Evolutionary conservation across 2,797 vertebrate genomes (phyloP), one percentile per base, ranked within the genome.

Genomic region (Semaprochilodus insignis): DNA sequence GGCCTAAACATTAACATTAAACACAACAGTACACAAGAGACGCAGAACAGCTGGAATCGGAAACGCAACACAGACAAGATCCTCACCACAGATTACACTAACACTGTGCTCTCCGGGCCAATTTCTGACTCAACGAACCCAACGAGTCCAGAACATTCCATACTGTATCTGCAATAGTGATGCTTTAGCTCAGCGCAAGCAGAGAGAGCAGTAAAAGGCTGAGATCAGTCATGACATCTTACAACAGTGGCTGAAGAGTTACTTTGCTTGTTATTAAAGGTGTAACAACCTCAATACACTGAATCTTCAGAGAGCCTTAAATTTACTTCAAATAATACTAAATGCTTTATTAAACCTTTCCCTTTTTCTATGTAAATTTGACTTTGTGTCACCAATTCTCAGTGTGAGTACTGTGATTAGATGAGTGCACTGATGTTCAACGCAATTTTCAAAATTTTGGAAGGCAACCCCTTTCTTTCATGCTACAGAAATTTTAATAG

Each of bases 61-160:
- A 19, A 55, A 55, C 1, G 16, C 51, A 54, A 21, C 25, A 21
- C 51, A 55, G 25, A 55, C 27, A 57, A 31, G 48, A 54, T 72
- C 48, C n/a, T 25, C 23, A 2, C 69, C 15, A 25, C 23, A 54
- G 6, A 73, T 55, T 57, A 27, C 48, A 17, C 14, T 17, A 72
- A 72, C 69, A 72, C 44, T 72, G 36, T 16, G 27, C 51, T 52
- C n/a, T 71, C 52, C 14, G 4, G 34, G 71, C 71, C 51, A 73
- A 34, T 13, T 54, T 73, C 71, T 52, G 70, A 73, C 70, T 55
- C 52, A 73, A 16, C 51, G 7, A 34, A 55, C 21, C 27, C 54
- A 40, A 40, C 4, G 17, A 7, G 3, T 55, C 52, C 17, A 10
- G 21, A 73, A 71, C 27, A 57, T 73, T 55, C 51, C 27, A 34